Evolutionary conservation across 2,113 vertebrate species (phyloP).

Genomic region (Vidua macroura): DNA sequence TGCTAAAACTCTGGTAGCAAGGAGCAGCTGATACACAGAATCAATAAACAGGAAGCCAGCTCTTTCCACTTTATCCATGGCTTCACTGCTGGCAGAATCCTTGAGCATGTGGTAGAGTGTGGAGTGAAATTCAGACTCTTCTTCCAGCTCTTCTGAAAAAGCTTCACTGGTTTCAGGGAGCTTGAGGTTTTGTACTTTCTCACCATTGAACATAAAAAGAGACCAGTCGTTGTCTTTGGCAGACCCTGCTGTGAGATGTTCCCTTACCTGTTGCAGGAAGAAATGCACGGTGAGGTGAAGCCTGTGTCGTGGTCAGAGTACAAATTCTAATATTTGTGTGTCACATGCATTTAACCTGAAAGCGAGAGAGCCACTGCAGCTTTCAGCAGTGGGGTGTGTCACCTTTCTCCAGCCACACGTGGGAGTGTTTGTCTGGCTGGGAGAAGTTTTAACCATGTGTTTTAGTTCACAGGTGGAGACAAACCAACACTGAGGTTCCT

Average conservation of each 20-base stretch:
- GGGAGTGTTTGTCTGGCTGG: background rate
- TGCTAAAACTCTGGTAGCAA: slow-evolving; percentile 77
- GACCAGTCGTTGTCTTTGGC: slow-evolving; percentile 51
- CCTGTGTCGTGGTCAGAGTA: background rate
- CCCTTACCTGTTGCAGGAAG: slow-evolving; percentile 73
- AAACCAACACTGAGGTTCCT: background rate
- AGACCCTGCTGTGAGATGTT: slow-evolving; percentile 46
- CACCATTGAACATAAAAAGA: slow-evolving; percentile 78
- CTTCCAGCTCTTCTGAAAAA: slow-evolving; percentile 76
- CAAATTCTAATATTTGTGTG: background rate
- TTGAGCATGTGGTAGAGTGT: slow-evolving; percentile 87
- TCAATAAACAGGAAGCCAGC: slow-evolving; percentile 69
- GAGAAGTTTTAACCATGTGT: background rate
- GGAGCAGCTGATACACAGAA: slow-evolving; percentile 78
- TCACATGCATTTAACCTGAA: background rate
- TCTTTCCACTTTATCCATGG: slow-evolving; percentile 21
- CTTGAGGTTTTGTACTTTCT: slow-evolving; percentile 77
- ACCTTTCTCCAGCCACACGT: background rate
- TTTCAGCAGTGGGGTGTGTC: background rate
- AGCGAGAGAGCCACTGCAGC: background rate
- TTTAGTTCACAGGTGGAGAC: background rate
- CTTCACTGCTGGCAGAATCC: slow-evolving; percentile 71
- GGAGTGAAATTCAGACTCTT: slow-evolving; percentile 84
- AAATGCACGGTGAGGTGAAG: background rate
- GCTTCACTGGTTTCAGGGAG: slow-evolving; percentile 73